A percentile compares a stretch with the other conserved stretches of the same genome.
phyloP scores from a whole-genome alignment of 92 coral and sea anemone species.

The Pocillopora grandis region DNA sequence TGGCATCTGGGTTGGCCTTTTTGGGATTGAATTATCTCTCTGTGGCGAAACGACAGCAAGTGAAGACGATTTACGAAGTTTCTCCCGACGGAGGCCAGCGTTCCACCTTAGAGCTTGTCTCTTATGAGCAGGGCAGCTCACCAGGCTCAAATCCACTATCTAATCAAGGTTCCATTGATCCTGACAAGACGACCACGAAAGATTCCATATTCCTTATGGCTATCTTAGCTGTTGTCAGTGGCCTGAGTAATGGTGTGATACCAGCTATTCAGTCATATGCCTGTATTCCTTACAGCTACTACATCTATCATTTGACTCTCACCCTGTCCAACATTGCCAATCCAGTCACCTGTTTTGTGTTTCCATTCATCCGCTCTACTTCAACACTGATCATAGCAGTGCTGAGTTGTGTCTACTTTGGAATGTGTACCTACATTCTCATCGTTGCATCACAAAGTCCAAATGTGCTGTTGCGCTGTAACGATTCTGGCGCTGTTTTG shows the following conservation, averaged over 20 bases:
- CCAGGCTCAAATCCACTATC: neutral
- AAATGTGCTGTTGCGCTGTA: conserved; percentile 72
- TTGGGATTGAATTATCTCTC: conserved; percentile 69
- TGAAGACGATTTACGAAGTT: conserved; percentile 41
- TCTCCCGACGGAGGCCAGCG: neutral
- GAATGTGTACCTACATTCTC: conserved; percentile 81
- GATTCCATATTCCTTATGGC: conserved; percentile 43
- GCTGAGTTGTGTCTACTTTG: conserved; percentile 68
- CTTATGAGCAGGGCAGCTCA: neutral
- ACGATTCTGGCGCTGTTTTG: conserved; percentile 77
- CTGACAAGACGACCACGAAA: conserved; percentile 14
- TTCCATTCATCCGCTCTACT: conserved; percentile 71
- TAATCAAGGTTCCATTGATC: conserved; percentile 4
- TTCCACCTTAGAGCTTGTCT: neutral
- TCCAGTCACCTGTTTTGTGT: conserved; percentile 86
- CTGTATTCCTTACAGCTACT: conserved; percentile 92
- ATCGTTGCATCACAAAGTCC: conserved; percentile 86
- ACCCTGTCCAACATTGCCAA: conserved; percentile 90
- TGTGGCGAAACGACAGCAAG: conserved; percentile 60
- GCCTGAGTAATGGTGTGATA: conserved; percentile 90
- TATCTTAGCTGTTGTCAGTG: conserved; percentile 68
- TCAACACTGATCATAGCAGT: conserved; percentile 59
- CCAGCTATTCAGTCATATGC: conserved; percentile 93
- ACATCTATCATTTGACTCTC: conserved; percentile 84
- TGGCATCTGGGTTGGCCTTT: conserved; percentile 68